Conservation (phyloP, 2,797 vertebrate species). For the Rhinella marina region DNA sequence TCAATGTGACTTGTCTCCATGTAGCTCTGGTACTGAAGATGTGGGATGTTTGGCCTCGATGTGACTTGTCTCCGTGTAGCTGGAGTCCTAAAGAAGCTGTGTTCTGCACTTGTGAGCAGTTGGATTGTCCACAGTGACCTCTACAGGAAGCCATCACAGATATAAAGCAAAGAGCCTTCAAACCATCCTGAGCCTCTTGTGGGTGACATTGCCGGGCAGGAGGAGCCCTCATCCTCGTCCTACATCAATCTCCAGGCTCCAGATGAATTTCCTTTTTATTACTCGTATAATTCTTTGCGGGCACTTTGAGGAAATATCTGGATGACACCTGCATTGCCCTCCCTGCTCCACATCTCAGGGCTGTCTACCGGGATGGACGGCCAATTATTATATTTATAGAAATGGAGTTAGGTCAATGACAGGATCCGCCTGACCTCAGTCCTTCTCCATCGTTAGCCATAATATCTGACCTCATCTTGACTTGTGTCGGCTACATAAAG, state of each 20-base stretch:
- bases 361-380: conserved; percentile 13
- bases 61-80: background rate
- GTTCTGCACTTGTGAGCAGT: too few species aligned
- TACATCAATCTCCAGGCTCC: conserved; percentile 24
- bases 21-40: too few species aligned
- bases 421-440: conserved; percentile 62
- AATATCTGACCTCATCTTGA: conserved; percentile 64
- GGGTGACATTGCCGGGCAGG: background rate
- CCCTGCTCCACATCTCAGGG: background rate
- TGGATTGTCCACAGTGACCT: conserved; percentile 37
- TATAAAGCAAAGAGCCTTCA: conserved; percentile 39
- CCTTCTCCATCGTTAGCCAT: conserved; percentile 53
- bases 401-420: conserved; percentile 46
- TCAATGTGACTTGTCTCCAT: too few species aligned
- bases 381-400: conserved; percentile 41
- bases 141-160: background rate
- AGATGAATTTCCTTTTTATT: conserved; percentile 39
- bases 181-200: background rate
- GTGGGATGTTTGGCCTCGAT: background rate
- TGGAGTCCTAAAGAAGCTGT: too few species aligned
- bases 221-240: background rate
- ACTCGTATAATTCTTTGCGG: conserved; percentile 34
- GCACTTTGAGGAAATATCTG: conserved; percentile 20
- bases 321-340: conserved; percentile 9
- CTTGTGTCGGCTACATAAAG: conserved; percentile 63